These are phyloP conservation scores for Pheosia gnoma DNA, from an alignment of 2,888 invertebrate genomes.

Conservation along the genomic window DNA sequence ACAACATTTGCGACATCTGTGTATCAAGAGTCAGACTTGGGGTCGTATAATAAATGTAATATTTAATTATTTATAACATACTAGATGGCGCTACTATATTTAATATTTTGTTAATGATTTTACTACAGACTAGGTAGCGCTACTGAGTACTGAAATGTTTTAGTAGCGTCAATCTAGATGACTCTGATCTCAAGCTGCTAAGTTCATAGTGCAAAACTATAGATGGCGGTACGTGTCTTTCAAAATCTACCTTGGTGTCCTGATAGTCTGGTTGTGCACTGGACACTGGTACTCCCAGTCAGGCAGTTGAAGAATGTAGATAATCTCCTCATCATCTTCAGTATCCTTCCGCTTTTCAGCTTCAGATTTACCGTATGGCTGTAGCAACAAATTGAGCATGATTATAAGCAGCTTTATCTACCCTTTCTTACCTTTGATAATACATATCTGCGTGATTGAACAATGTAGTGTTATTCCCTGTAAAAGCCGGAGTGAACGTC, in stretches of 20 bases:
- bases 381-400: not conserved
- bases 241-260: constrained; percentile 64
- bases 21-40: no score
- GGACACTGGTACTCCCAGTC: constrained; percentile 74
- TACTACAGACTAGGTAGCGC: constrained; percentile 1
- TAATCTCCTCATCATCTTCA: constrained; percentile 70
- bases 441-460: no score
- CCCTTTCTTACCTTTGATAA: no score
- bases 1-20: no score
- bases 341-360: constrained; percentile 52
- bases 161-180: no score
- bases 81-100: constrained; percentile 15
- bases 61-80: not conserved
- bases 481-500: no score
- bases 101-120: not conserved
- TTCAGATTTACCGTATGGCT: constrained; percentile 66
- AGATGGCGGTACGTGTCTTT: no score
- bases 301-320: constrained; percentile 74
- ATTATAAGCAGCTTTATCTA: no score
- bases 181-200: no score
- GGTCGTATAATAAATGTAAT: no score
- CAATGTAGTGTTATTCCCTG: no score
- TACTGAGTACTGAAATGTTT: not conserved
- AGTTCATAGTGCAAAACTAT: no score
- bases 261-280: constrained; percentile 63